A percentile compares a stretch with the other conserved stretches of the same genome.
phyloP scores from a whole-genome alignment of 2,888 invertebrate genomes.

The Fragum fragum region DNA sequence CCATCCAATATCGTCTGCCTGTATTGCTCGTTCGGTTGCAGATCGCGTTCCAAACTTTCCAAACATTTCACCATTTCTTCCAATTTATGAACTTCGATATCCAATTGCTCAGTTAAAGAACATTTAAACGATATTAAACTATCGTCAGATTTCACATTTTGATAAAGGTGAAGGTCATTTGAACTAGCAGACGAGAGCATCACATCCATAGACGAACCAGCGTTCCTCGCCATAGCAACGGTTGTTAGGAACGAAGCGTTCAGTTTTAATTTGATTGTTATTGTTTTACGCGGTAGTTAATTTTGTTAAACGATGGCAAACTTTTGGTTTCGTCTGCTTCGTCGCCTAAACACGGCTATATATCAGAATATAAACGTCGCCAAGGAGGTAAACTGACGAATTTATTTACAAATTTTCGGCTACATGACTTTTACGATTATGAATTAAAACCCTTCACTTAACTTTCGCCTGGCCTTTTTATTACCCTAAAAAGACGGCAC shows the following conservation, averaged over 20 bases:
- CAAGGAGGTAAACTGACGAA: slow-evolving; percentile 46
- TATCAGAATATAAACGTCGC: slow-evolving; percentile 60
- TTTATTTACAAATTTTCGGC: slow-evolving; percentile 39
- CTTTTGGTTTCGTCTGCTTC: slow-evolving; percentile 62
- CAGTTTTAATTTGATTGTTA: slow-evolving; percentile 55
- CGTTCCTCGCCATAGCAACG: slow-evolving; percentile 46
- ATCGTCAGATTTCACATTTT: slow-evolving; percentile 20
- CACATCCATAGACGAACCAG: slow-evolving; percentile 38
- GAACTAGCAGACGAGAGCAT: slow-evolving; percentile 25
- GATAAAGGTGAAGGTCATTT: slow-evolving; percentile 32
- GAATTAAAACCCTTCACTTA: background rate
- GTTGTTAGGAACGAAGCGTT: background rate
- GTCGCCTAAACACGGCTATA: slow-evolving; percentile 53
- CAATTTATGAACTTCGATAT: slow-evolving; percentile 64
- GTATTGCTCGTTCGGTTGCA: slow-evolving; percentile 39
- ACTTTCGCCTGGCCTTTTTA: too few species aligned
- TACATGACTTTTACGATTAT: slow-evolving; percentile 35
- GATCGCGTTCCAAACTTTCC: slow-evolving; percentile 63
- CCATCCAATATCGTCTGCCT: slow-evolving; percentile 55
- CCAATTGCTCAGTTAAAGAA: slow-evolving; percentile 62
- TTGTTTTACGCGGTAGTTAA: slow-evolving; percentile 56
- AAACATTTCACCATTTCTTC: slow-evolving; percentile 64
- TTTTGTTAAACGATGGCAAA: slow-evolving; percentile 52
- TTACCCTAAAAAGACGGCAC: too few species aligned
- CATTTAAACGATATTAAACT: slow-evolving; percentile 39